Base-by-base conservation (phyloP, 2,113 vertebrate genomes). In the Phylloscopus trochiloides region DNA sequence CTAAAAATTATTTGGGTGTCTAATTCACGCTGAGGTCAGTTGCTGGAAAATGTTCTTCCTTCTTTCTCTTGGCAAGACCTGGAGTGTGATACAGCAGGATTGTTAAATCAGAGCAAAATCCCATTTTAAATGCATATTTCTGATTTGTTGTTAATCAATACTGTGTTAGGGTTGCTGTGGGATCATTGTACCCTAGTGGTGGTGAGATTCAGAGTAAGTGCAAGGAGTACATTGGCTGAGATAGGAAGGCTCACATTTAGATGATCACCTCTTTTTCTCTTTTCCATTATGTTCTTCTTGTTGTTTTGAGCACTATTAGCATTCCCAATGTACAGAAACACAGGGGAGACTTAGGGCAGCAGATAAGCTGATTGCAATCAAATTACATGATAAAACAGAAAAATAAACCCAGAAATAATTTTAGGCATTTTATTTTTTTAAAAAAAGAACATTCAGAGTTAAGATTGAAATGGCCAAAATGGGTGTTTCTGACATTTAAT, bases 401-500 rank as follows among this genome's bases (percentile, higher is more conserved):
- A 94, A 82, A 92, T 29, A 48, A 90, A 59, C 21, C 66, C 71
- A 0, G 29, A 86, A 95, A 92, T 71, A 94, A 74, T 74, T 71
- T 86, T 51, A 77, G 75, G 59, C 25, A 7, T 94, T 91, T 75
- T 65, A 26, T 86, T 94, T 73, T 93, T 74, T 9, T 4, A 36
- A 86, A 83, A 91, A 65, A 89, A 91, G 43, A 82, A 59, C 72
- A 77, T 90, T 76, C 88, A 84, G 78, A 94, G 75, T 68, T 86
- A 94, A 95, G 72, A 86, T 5, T 68, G 79, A 83, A 88, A 93
- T 80, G 86, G 72, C 72, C 67, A 93, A 73, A 96, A 90, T 86
- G 79, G 68, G 72, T 77, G 63, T 90, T 95, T 96, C 94, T 96
- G 96, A 77, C 78, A 86, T 94, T 95, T 94, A 90, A 92, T 96